phyloP scores from a whole-genome alignment of 2,113 vertebrate genomes.

The Bettongia penicillata region DNA sequence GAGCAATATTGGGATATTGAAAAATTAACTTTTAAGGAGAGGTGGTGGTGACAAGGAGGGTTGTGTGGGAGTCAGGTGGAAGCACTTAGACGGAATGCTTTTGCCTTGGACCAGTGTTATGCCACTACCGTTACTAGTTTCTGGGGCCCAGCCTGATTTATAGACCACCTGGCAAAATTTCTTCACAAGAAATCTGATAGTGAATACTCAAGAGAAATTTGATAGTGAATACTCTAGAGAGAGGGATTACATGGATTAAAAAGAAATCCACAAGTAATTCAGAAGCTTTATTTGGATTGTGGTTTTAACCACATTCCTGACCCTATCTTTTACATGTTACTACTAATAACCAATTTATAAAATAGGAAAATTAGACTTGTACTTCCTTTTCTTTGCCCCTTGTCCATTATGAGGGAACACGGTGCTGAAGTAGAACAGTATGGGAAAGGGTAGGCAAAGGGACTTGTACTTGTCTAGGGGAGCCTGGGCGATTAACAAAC shows the following conservation, averaged over 20 bases:
- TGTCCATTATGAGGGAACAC: constrained; percentile 14
- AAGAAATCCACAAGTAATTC: constrained; percentile 71
- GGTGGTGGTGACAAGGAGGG: not conserved
- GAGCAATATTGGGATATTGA: constrained; percentile 6
- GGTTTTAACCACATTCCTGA: constrained; percentile 68
- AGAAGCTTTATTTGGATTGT: constrained; percentile 72
- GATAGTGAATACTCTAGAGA: constrained; percentile 63
- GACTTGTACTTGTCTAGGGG: constrained; percentile 13
- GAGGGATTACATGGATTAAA: constrained; percentile 72
- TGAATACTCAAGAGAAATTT: constrained; percentile 64
- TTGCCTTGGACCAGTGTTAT: not conserved
- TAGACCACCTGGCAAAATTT: constrained; percentile 56
- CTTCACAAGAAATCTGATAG: constrained; percentile 59
- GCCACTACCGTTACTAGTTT: not conserved
- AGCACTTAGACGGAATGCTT: not conserved
- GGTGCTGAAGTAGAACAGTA: constrained; percentile 1
- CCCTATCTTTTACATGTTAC: constrained; percentile 35
- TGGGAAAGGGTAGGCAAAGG: not conserved
- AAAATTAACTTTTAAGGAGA: not conserved
- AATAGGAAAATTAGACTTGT: constrained; percentile 45
- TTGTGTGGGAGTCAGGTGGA: not conserved
- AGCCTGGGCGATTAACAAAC: constrained; percentile 25
- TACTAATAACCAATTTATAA: constrained; percentile 62
- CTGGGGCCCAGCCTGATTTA: not conserved
- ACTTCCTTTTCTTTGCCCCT: not conserved